Evolutionary conservation across 2,797 vertebrate species (phyloP).

Genomic region (Anguilla pacifica): DNA sequence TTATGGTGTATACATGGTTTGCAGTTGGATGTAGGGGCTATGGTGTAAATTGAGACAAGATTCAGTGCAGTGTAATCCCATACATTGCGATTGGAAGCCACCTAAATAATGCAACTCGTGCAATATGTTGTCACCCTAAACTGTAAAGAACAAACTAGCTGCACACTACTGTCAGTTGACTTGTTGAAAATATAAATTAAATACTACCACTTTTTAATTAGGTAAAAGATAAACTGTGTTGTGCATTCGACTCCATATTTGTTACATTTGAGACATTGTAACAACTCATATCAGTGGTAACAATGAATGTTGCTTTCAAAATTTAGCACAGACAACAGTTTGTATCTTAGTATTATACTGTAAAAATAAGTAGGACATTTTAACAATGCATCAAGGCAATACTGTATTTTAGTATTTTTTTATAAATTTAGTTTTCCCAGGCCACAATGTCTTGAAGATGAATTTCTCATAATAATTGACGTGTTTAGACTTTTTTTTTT

Average conservation of each 20-base stretch:
- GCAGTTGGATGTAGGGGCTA: background rate
- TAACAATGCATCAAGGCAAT: constrained; percentile 29
- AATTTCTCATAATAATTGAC: constrained; percentile 7
- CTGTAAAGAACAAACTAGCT: background rate
- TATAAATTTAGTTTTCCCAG: constrained; percentile 30
- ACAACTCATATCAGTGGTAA: background rate
- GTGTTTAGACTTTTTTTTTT: background rate
- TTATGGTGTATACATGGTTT: background rate
- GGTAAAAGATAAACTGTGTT: background rate
- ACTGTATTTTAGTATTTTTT: constrained; percentile 35
- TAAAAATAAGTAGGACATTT: constrained; percentile 19
- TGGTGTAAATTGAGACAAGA: background rate
- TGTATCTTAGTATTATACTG: constrained; percentile 22
- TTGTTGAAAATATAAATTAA: background rate
- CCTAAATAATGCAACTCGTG: background rate
- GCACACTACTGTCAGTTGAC: background rate
- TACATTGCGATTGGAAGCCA: background rate
- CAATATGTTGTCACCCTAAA: background rate
- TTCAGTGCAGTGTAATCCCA: background rate
- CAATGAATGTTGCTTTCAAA: background rate
- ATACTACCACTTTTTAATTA: background rate
- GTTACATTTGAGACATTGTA: background rate
- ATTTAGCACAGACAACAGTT: background rate
- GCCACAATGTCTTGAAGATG: constrained; percentile 1
- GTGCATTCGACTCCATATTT: background rate